These are phyloP conservation scores for Oryzias sinensis DNA, from an alignment of 2,797 vertebrate genomes.

Conservation along the genomic window DNA sequence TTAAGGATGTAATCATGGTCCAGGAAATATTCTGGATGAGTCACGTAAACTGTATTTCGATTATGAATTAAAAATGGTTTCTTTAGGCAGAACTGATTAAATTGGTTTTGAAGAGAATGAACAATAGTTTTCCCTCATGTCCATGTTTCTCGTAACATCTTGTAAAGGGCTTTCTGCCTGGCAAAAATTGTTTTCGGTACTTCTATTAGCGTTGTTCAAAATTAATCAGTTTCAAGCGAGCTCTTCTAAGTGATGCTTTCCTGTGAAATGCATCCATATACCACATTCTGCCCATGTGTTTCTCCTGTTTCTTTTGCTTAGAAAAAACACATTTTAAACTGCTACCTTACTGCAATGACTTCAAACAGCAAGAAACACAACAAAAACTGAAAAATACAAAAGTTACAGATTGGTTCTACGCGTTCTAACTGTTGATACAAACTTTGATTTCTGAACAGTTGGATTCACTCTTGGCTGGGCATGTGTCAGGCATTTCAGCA, in stretches of 20 bases:
- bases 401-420: constrained; percentile 52
- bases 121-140: too few relatives aligned
- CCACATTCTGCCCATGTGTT: constrained; percentile 22
- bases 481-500: constrained; percentile 69
- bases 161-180: too few relatives aligned
- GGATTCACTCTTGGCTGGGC: constrained; percentile 59
- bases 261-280: constrained; percentile 11
- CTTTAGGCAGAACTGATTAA: too few relatives aligned
- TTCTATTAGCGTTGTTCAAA: background rate
- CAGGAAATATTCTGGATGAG: too few relatives aligned
- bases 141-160: too few relatives aligned
- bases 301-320: constrained; percentile 9
- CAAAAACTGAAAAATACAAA: too few relatives aligned
- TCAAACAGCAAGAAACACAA: constrained; percentile 38
- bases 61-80: too few relatives aligned
- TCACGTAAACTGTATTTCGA: too few relatives aligned
- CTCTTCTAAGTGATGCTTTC: background rate
- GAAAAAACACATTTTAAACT: constrained; percentile 13
- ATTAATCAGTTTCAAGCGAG: constrained; percentile 18
- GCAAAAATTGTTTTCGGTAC: background rate
- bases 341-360: constrained; percentile 40
- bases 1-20: too few relatives aligned
- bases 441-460: constrained; percentile 53
- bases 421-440: constrained; percentile 53
- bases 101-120: too few relatives aligned